phyloP scores from a whole-genome alignment of 2,113 vertebrate species.

The Pomatostomus ruficeps region DNA sequence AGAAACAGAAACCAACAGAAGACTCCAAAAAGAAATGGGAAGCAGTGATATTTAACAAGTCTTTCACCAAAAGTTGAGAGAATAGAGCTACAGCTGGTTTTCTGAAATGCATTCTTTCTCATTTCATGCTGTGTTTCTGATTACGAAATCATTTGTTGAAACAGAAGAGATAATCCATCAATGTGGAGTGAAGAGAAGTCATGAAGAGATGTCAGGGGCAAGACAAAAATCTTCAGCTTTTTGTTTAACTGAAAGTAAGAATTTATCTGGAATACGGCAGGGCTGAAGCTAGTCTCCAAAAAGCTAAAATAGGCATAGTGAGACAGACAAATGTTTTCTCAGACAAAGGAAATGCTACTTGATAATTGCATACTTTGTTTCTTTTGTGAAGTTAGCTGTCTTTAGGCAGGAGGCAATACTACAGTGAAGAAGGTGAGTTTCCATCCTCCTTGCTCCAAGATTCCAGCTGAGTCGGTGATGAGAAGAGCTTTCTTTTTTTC shows the following conservation, averaged over 20 bases:
- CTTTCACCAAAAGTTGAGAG: neutral
- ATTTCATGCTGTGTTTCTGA: neutral
- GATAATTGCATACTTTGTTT: neutral
- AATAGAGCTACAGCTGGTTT: neutral
- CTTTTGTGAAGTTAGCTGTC: neutral
- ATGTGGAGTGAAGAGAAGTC: neutral
- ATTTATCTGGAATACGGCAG: neutral
- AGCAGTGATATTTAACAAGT: neutral
- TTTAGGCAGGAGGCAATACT: neutral
- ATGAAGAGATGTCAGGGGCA: neutral
- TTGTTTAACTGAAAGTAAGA: neutral
- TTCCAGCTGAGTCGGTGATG: neutral
- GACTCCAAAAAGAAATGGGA: neutral
- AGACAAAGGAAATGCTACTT: neutral
- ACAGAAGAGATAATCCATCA: neutral
- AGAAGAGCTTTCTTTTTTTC: neutral
- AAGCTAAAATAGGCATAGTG: neutral
- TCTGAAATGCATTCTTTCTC: neutral
- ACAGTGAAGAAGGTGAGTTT: neutral
- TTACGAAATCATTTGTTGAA: neutral
- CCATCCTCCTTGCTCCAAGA: neutral
- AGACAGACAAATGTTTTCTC: neutral
- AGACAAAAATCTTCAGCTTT: neutral
- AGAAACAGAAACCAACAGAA: neutral
- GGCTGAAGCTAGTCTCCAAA: neutral